A percentile compares a stretch with the other conserved stretches of the same genome.
phyloP scores from a whole-genome alignment of 2,888 invertebrate species.

The Serripes groenlandicus region DNA sequence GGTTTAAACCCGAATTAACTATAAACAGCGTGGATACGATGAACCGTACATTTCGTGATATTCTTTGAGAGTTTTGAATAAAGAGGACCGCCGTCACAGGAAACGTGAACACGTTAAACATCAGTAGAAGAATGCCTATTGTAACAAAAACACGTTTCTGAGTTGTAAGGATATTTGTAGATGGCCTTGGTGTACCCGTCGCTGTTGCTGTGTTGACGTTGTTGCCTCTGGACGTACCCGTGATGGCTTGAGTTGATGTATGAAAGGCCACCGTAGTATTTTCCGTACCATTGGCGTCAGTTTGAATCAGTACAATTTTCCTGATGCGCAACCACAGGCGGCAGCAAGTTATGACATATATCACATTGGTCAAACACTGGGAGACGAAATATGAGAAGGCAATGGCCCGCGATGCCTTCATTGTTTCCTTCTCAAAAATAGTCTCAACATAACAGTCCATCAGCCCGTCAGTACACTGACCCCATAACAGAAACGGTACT shows the following conservation, averaged over 20 bases:
- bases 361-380: background rate
- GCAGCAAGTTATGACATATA: background rate
- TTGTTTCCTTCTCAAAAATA: background rate
- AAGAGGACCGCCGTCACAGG: background rate
- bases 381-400: background rate
- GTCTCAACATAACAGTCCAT: background rate
- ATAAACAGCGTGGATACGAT: background rate
- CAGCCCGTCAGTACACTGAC: background rate
- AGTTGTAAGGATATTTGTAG: background rate
- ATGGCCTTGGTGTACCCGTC: background rate
- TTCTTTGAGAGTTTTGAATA: background rate
- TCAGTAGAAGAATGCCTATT: background rate
- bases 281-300: background rate
- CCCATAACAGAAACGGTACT: background rate
- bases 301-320: background rate
- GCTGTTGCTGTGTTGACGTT: background rate
- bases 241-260: background rate
- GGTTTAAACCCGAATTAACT: background rate
- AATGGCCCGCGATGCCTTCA: background rate
- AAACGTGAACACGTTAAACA: conserved; percentile 8
- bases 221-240: background rate
- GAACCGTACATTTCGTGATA: background rate
- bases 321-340: background rate
- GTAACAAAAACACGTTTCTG: background rate
- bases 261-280: background rate